Percentiles rank a stretch among this genome's conserved stretches.
Conservation (phyloP, 2,113 vertebrate species). For the Neolamprologus cancellatus region DNA sequence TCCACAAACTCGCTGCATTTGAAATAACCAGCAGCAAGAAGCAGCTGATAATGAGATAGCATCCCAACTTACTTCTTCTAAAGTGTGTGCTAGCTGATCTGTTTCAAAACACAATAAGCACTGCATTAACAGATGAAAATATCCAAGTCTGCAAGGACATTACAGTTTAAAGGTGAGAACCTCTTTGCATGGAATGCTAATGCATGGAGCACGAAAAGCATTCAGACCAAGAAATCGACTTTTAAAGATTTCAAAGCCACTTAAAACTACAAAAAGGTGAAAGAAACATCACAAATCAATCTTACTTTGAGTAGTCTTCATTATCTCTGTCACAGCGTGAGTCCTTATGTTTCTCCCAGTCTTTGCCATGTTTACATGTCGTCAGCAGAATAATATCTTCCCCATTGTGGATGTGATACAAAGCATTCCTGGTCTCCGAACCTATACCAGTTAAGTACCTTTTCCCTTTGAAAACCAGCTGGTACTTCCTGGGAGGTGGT, state of each 20-base stretch:
- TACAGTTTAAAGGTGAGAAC: not conserved
- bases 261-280: not conserved
- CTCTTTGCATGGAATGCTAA: not conserved
- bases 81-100: not conserved
- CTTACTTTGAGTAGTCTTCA: constrained; percentile 78
- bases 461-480: constrained; percentile 79
- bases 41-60: not conserved
- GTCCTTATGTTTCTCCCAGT: constrained; percentile 80
- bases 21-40: not conserved
- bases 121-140: not conserved
- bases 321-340: constrained; percentile 72
- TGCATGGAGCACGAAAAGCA: not conserved
- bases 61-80: not conserved
- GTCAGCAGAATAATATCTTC: constrained; percentile 76
- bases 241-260: not conserved
- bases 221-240: not conserved
- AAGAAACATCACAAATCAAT: not conserved
- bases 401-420: constrained; percentile 77
- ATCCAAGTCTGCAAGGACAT: not conserved
- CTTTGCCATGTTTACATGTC: constrained; percentile 78
- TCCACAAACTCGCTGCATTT: not conserved
- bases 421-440: constrained; percentile 77
- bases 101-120: not conserved
- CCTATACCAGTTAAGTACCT: constrained; percentile 78
- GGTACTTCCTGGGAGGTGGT: constrained; percentile 70